Evolutionary conservation across 2,888 invertebrate genomes (phyloP), one percentile per base, ranked within the genome.

Genomic region (Diogma glabrata): DNA sequence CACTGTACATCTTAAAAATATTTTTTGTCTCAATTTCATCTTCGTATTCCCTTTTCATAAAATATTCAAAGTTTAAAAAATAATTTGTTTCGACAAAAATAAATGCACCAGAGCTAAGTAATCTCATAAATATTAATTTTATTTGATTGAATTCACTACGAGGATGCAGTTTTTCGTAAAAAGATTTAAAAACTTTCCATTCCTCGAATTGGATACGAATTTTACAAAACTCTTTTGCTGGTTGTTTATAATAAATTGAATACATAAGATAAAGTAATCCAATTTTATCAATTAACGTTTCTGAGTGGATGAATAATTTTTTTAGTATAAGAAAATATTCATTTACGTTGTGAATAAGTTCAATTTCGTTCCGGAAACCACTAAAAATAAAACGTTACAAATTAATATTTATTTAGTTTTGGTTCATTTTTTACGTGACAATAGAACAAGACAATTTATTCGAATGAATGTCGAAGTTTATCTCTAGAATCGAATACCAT

Each of bases 241-340:
- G 58, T 33, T 58, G 58, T 38, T 58, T 55, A 20, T 51, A 56
- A 50, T 56, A 58, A 2, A 56, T 19, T 12, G 54, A 49, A 33
- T 58, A 57, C 20, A 57, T 33, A 9, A 57, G 20, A 47, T 55
- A 58, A 2, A 58, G 24, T 3, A 51, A 47, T 16, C 54, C 56
- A 26, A 58, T 43, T 38, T 43, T 23, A 9, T 52, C 51, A 2
- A 49, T 2, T 10, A 24, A 12, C 16, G 10, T 9, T 17, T n/a
- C 8, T 16, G 22, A 24, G 14, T 24, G 36, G 16, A 50, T 33
- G 30, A 38, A 54, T 24, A 45, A 50, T 47, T 51, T 12, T 45
- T 50, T 53, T 49, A 40, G n/a, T 24, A 19, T 43, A 12, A 9
- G 12, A 1, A 50, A 51, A 43, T 17, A 55, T 16, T 54, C 47